phyloP scores from a whole-genome alignment of 2,888 invertebrate species.

The Ectemnius cavifrons region DNA sequence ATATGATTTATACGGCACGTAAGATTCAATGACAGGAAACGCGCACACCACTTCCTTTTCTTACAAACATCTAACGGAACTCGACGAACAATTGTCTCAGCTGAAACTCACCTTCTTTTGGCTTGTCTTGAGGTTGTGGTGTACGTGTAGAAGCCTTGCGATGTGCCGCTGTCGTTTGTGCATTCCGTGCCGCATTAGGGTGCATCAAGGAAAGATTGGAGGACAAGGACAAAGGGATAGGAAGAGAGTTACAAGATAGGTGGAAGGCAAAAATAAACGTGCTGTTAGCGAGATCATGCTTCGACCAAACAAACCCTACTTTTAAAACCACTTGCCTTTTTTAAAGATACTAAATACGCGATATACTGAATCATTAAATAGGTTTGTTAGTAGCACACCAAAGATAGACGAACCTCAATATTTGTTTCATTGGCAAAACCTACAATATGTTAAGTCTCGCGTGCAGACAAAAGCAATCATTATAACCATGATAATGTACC shows the following conservation, averaged over 20 bases:
- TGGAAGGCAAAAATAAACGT: slow-evolving; percentile 74
- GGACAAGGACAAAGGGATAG: slow-evolving; percentile 48
- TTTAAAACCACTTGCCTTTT: slow-evolving; percentile 50
- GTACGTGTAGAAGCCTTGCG: slow-evolving; percentile 76
- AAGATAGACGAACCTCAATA: not conserved
- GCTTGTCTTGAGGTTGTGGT: slow-evolving; percentile 75
- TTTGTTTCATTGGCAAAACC: not conserved
- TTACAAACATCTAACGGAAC: not conserved
- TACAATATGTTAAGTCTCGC: not conserved
- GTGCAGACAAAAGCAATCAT: too few species aligned
- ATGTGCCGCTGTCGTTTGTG: slow-evolving; percentile 75
- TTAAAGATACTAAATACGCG: slow-evolving; percentile 44
- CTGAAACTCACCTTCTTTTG: slow-evolving; percentile 76
- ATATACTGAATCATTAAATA: slow-evolving; percentile 46
- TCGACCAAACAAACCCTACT: slow-evolving; percentile 60
- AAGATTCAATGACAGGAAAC: too few species aligned
- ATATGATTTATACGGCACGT: slow-evolving; percentile 12
- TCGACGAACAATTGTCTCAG: slow-evolving; percentile 19
- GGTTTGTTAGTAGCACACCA: slow-evolving; percentile 50
- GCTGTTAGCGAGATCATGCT: slow-evolving; percentile 76
- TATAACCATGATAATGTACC: not conserved
- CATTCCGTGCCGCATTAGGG: slow-evolving; percentile 76
- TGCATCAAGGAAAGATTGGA: slow-evolving; percentile 53
- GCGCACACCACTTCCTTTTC: too few species aligned
- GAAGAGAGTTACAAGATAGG: slow-evolving; percentile 36